phyloP scores from a whole-genome alignment of 2,113 vertebrate genomes.

The Formicarius rufipectus region DNA sequence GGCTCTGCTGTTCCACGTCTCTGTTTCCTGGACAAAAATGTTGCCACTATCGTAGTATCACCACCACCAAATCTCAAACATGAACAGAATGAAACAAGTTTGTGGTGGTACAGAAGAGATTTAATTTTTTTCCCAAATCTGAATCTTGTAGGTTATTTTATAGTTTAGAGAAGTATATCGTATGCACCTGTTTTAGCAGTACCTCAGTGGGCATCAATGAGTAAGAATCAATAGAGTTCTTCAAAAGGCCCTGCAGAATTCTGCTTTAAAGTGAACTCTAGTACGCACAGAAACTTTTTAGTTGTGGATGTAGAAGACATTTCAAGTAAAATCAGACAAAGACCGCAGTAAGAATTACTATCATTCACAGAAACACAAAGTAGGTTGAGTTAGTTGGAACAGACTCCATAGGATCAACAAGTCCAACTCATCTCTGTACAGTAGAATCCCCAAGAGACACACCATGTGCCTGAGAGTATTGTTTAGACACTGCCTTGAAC shows the following conservation, averaged over 20 bases:
- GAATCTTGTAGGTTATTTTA: not conserved
- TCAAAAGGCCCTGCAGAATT: not conserved
- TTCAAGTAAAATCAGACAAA: not conserved
- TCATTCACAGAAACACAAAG: not conserved
- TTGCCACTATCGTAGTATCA: not conserved
- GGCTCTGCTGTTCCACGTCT: not conserved
- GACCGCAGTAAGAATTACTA: not conserved
- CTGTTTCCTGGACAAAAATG: not conserved
- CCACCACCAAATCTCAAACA: not conserved
- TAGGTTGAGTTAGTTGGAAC: not conserved
- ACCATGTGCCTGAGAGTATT: not conserved
- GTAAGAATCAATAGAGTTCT: not conserved
- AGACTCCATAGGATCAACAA: not conserved
- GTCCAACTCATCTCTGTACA: not conserved
- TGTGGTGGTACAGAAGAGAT: not conserved
- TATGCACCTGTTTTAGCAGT: not conserved
- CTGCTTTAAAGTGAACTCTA: not conserved
- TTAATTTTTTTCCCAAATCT: not conserved
- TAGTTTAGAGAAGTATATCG: not conserved
- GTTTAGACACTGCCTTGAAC: not conserved
- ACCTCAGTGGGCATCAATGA: not conserved
- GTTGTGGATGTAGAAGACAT: not conserved
- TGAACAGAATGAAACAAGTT: not conserved
- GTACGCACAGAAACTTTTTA: not conserved
- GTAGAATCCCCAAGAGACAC: not conserved